Evolutionary conservation across 2,113 vertebrate genomes (phyloP), one percentile per base, ranked within the genome.

Genomic region (Oenanthe melanoleuca): DNA sequence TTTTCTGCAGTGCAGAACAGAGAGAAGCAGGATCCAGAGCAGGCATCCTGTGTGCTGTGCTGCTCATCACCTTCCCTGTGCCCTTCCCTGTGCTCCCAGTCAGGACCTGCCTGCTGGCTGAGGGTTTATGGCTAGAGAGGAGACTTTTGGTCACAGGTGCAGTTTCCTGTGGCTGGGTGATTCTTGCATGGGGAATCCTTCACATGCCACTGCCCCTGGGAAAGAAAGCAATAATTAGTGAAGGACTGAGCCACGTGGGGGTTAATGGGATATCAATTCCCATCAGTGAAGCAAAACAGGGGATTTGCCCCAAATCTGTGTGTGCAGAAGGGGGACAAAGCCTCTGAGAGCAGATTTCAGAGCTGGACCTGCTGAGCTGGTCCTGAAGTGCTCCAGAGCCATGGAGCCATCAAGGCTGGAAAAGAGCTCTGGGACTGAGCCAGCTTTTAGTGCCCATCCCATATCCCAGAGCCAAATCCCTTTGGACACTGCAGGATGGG

Each of bases 221-320:
- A 21, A 49, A 25, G 50, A 49, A 38, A 74, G 2, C 31, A 8
- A 2, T 17, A 14, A 47, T 13, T 12, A 40, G 21, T 12, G 9
- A 86, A 25, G n/a, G 33, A 79, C 10, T 3, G 17, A 79, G 42
- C 3, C 22, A 21, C 0, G 0, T 22, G 38, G 50, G 31, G 3
- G 20, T 40, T 40, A 49, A 47, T 19, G 40, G 40, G 34, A 2
- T 22, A 37, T 12, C 4, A 14, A 44, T 53, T 88, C 50, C 59
- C 24, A 42, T 15, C 25, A 42, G 29, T 1, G 29, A 29, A 44
- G 6, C 3, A 52, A 69, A 93, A 22, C 7, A 11, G 7, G 19
- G 9, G 12, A 17, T 92, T 73, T 74, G 20, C 38, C 47, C 59
- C 13, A 70, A 23, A 59, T 12, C 31, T 71, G 29, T 4, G 4